Evolutionary conservation across 2,113 vertebrate species (phyloP), one percentile per base, ranked within the genome.

Genomic region (Vulpes lagopus): DNA sequence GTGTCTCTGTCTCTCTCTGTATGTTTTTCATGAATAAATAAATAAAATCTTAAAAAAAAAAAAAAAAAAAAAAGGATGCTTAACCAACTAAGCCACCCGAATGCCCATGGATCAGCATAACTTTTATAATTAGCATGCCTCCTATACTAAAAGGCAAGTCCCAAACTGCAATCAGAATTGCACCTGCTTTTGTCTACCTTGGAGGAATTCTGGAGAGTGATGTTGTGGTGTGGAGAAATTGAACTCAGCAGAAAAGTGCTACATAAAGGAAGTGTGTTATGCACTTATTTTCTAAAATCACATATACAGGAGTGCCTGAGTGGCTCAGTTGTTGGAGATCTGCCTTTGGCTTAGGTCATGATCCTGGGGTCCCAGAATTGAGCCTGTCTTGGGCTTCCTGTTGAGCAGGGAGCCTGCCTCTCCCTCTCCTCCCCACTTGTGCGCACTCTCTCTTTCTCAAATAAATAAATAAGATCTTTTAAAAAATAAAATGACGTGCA

Each of bases 131-230:
- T 93, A 87, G 62, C n/a, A 55, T 84, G 65, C 8, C 5, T 73
- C 8, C 5, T 73, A 8, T 86, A 82, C 25, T 89, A 97, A 97
- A 97, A 90, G 82, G n/a, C 15, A 82, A 85, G 30, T 97, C 38
- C 55, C 74, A 38, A 90, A 93, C 35, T 89, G 5, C 12, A 59
- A 32, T 62, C 20, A 95, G 53, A 88, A 59, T 59, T 92, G 20
- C 7, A 80, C 43, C 57, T 67, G n/a, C 32, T 14, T 79, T 53
- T 81, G 0, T 89, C 38, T 93, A 53, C 64, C 6, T 60, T 89
- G 79, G 62, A 89, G 17, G 23, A 89, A 95, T 85, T 96, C 69
- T 95, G 94, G 64, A 62, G 59, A 91, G 43, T 74, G 73, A 64
- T 97, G 25, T 25, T 78, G 8, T 69, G 8, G 4, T 90, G 25